Base-by-base conservation (phyloP, 2,113 vertebrate species). In the Hemibagrus wyckioides region DNA sequence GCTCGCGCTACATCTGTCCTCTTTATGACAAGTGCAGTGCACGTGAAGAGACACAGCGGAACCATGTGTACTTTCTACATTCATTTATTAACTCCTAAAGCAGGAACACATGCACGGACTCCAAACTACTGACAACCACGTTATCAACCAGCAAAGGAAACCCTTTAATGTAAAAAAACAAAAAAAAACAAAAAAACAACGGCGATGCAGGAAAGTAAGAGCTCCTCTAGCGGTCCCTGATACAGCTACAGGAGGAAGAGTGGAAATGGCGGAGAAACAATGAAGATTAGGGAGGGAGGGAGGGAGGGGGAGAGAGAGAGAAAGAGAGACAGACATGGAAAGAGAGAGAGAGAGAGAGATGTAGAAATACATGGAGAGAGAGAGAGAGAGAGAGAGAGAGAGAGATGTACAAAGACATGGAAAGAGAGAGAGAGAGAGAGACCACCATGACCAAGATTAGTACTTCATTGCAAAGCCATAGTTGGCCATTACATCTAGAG, bases 121-220 rank as follows among this genome's bases (percentile, higher is more conserved):
- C 9, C 6, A 11, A 11, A 0, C 36, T 48, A 82, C 23, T 19
- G 44, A 15, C 48, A 77, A 15, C 44, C 75, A 30, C 39, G 9
- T 21, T 4, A 33, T 7, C 2, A 57, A 80, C 23, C 1, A 33
- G 57, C 39, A 65, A 30, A 65, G 7, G 8, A 83, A 83, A 30
- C 2, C 33, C 41, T 48, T 30, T 44, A n/a, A 30, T 19, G 19
- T 13, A 1, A 6, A 3, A 50, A 83, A 48, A 44, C 7, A 48
- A 48, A 48, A 0, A 48, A 48, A 48, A 48, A 48, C 44, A 48
- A 0, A 7, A 48, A 48, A 48, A 48, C 44, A n/a, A 82, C 33
- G 28, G 80, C n/a, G 81, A 21, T 30, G 54, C 59, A 17, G 59
- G 8, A 65, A 82, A n/a, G 25, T 57, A 83, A 83, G 41, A 83